phyloP scores from a whole-genome alignment of 2,797 vertebrate species.

The Aselliscus stoliczkanus region DNA sequence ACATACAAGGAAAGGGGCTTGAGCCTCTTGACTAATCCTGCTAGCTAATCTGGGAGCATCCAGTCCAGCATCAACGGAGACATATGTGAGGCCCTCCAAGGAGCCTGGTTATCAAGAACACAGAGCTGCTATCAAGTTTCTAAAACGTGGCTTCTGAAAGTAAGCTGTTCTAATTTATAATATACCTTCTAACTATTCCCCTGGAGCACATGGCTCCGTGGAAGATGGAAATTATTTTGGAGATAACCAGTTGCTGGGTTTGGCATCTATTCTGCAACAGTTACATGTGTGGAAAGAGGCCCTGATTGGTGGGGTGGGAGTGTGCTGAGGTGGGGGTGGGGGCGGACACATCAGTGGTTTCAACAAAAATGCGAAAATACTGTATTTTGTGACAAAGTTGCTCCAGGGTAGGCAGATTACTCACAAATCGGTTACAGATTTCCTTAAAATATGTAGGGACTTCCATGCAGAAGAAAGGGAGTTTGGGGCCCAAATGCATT shows the following conservation, averaged over 20 bases:
- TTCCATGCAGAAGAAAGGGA: slow-evolving; percentile 13
- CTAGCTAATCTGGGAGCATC: background rate
- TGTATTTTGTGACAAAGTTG: slow-evolving; percentile 71
- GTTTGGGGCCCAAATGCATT: background rate
- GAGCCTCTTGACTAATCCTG: background rate
- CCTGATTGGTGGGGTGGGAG: slow-evolving; percentile 47
- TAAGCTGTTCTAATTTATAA: slow-evolving; percentile 43
- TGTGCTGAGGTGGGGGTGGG: background rate
- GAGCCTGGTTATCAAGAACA: background rate
- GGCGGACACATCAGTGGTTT: slow-evolving; percentile 67
- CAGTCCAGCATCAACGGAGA: background rate
- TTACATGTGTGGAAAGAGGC: slow-evolving; percentile 29
- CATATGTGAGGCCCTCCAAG: background rate
- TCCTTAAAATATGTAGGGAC: slow-evolving; percentile 50
- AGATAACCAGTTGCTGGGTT: slow-evolving; percentile 64
- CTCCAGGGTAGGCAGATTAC: slow-evolving; percentile 66
- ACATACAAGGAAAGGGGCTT: background rate
- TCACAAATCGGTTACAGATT: slow-evolving; percentile 75
- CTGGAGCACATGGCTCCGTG: slow-evolving; percentile 27
- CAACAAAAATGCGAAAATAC: slow-evolving; percentile 68
- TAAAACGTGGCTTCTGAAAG: slow-evolving; percentile 61
- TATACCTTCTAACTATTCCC: slow-evolving; percentile 44
- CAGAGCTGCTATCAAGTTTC: slow-evolving; percentile 44
- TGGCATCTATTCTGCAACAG: slow-evolving; percentile 37
- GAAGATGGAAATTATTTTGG: slow-evolving; percentile 68